Base-by-base conservation (phyloP, 2,797 vertebrate genomes). In the Spinibarbus caldwelli region DNA sequence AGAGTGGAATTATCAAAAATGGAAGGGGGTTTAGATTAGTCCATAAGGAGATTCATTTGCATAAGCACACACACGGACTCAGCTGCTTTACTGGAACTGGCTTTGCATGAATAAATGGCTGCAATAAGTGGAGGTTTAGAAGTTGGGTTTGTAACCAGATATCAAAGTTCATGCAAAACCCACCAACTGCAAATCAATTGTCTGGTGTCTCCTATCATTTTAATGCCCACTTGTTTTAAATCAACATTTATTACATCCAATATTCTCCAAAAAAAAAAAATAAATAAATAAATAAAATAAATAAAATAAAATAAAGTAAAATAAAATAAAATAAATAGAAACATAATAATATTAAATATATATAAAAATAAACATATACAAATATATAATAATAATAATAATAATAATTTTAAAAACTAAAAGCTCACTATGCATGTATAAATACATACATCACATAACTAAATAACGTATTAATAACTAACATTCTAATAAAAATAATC, bases 31-130 rank as follows among this genome's bases (percentile, higher is more conserved):
- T 91, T 66, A 87, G 88, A 91, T 91, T 92, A 93, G 87, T 92
- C 90, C 31, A n/a, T 93, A 90, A 93, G 92, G 90, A 93, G 89
- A 91, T 91, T 91, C 86, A 94, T 93, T 93, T 93, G 88, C 91
- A 93, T 92, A 89, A 77, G 71, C 43, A 34, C 83, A 87, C 6
- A 12, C 34, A 34, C 2, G 43, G 78, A 70, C 19, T 34, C 47
- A 41, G 45, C 59, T 52, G 47, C 21, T 62, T 47, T 67, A 31
- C 31, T 54, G 36, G 81, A 59, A 76, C 21, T 79, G 70, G 70
- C 29, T 79, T 75, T 68, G 76, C 43, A 67, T 64, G 26, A 82
- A 80, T 47, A 82, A 43, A 84, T 66, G 17, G 8, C 19, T 15
- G 21, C 8, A 75, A 47, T 67, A 38, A 64, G 52, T 15, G 31